Conservation (phyloP, 2,888 invertebrate species). For the Drosophila hamatofila region DNA sequence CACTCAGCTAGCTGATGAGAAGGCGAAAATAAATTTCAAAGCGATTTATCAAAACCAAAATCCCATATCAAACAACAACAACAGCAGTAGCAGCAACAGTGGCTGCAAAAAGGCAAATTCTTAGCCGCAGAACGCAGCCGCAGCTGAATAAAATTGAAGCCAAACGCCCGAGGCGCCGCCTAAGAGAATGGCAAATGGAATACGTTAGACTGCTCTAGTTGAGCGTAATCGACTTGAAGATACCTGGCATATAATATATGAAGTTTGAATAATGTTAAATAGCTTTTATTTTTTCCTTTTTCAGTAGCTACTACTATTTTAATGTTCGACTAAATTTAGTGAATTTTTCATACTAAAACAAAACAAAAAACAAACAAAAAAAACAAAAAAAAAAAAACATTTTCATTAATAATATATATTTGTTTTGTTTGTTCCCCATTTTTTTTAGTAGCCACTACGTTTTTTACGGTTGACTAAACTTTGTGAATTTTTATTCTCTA, state of each 20-base stretch:
- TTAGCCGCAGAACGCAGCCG: conserved; percentile 57
- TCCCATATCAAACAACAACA: conserved; percentile 33
- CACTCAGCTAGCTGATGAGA: conserved; percentile 24
- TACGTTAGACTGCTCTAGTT: not conserved
- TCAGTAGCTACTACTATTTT: no score
- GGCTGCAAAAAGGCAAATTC: conserved; percentile 27
- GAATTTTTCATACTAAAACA: no score
- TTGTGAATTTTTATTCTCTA: no score
- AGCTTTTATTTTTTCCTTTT: no score
- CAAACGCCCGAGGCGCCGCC: conserved; percentile 16
- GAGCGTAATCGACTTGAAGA: not conserved
- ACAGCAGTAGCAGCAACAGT: conserved; percentile 4
- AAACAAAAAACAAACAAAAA: no score
- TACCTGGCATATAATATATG: not conserved
- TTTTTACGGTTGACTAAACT: no score
- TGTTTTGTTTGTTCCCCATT: no score
- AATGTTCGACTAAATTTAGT: no score
- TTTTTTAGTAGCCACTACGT: no score
- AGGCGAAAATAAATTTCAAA: conserved; percentile 66
- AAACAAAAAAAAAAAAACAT: no score
- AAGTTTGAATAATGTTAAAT: not conserved
- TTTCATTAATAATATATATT: no score
- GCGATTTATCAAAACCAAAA: conserved; percentile 71
- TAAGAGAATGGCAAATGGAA: conserved; percentile 3
- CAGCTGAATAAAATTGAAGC: conserved; percentile 56